Evolutionary conservation across 2,888 invertebrate species (phyloP), one percentile per base, ranked within the genome.

Genomic region (Unio delphinus): DNA sequence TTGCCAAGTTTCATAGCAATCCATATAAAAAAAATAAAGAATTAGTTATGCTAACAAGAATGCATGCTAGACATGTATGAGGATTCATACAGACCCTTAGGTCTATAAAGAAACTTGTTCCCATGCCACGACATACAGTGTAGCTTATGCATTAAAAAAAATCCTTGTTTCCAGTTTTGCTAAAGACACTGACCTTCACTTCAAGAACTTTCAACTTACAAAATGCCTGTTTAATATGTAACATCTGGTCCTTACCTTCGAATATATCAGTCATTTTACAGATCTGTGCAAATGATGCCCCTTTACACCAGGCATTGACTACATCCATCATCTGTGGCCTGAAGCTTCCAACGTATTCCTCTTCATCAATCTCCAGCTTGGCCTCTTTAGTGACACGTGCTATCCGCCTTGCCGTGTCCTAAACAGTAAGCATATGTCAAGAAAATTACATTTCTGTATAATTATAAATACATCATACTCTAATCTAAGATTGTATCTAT

Each of bases 271-370:
- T 88, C 89, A 89, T 89, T 91, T 95, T 95, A 91, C 98, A 97
- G 70, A 99, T 94, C 88, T 96, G 94, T 76, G 95, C 91, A 91
- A 99, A 99, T 45, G 94, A 92, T 30, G 95, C 94, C 15, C 99
- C 99, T 86, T 96, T 96, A 84, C 96, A 95, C 99, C 99, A 99
- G 3, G 96, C 93, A 84, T 95, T 94, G 55, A 99, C 97, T 0
- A 99, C 95, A 89, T 99, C 98, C 98, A 99, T 99, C 68, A 99
- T 92, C 87, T 94, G 96, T 6, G 97, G 97, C 87, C 95, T 96
- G 89, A 99, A 99, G 87, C 94, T 94, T 79, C 95, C 94, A 8
- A 98, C 95, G 90, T 99, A 99, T 0, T 91, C 91, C 78, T 97
- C 96, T 88, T 97, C 97, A 80, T 97, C 95, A 20, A 98, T 74